Conservation (phyloP, 2,113 vertebrate genomes). For the Anhinga anhinga region DNA sequence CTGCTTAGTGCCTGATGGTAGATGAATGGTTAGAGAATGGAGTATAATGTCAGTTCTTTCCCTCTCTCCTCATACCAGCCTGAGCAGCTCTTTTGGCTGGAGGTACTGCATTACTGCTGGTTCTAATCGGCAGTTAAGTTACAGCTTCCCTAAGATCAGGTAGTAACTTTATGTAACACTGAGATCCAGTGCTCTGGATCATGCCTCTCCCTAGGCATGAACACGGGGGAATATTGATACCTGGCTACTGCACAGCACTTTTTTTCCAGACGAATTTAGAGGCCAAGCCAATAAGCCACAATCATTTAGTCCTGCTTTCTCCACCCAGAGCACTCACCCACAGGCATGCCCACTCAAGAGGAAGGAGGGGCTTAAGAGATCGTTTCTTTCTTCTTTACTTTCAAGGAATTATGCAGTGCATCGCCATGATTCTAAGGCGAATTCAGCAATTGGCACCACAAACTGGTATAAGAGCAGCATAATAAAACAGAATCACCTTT, state of each 20-base stretch:
- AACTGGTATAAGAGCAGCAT: not conserved
- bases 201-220: not conserved
- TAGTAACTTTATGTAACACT: not conserved
- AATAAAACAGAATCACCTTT: not conserved
- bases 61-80: not conserved
- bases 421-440: not conserved
- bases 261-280: not conserved
- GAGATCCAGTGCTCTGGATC: not conserved
- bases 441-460: not conserved
- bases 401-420: not conserved
- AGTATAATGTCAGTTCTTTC: not conserved
- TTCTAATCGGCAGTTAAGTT: not conserved
- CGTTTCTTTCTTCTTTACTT: not conserved
- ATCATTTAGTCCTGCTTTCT: not conserved
- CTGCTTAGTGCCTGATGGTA: not conserved
- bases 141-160: not conserved
- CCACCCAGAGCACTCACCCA: not conserved
- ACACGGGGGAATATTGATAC: not conserved
- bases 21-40: not conserved
- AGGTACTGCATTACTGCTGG: not conserved
- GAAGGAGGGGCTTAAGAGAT: not conserved
- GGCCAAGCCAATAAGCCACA: rapidly evolving
- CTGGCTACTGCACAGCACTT: not conserved
- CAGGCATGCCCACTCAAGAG: not conserved
- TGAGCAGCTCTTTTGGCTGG: not conserved